These are phyloP conservation scores for Eriocheir sinensis DNA, from an alignment of 1,140 invertebrate genomes.

Conservation along the genomic window DNA sequence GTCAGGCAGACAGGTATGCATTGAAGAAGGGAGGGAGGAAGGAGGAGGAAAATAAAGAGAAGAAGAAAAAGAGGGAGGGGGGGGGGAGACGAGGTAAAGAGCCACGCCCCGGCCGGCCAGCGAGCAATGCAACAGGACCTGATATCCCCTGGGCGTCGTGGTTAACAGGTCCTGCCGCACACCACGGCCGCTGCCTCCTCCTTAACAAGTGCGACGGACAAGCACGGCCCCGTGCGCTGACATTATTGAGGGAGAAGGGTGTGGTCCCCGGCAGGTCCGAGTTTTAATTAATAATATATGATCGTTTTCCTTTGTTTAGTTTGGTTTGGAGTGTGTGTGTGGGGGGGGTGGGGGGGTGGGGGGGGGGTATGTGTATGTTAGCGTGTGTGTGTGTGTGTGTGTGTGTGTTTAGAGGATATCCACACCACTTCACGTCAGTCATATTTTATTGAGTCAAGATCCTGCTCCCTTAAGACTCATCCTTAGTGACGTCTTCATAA, in stretches of 20 bases:
- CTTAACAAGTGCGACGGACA: background rate
- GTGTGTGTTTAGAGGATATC: too few relatives aligned
- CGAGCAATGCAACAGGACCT: too few relatives aligned
- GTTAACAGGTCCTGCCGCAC: background rate
- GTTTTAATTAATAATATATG: background rate
- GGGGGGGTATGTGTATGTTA: background rate
- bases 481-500: too few relatives aligned
- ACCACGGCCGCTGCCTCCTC: background rate
- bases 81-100: background rate
- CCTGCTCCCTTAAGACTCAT: too few relatives aligned
- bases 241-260: background rate
- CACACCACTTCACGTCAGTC: too few relatives aligned
- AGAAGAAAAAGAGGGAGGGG: slow-evolving; percentile 23
- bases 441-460: too few relatives aligned
- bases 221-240: background rate
- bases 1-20: background rate
- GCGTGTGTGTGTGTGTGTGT: background rate
- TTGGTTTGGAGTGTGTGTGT: too few relatives aligned
- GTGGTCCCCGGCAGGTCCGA: background rate
- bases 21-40: too few relatives aligned
- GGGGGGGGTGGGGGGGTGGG: too few relatives aligned
- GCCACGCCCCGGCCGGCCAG: background rate
- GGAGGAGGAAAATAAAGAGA: slow-evolving; percentile 7
- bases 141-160: background rate
- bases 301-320: too few relatives aligned